Base-by-base conservation (phyloP, 2,113 vertebrate species). In the Lanius ludovicianus region DNA sequence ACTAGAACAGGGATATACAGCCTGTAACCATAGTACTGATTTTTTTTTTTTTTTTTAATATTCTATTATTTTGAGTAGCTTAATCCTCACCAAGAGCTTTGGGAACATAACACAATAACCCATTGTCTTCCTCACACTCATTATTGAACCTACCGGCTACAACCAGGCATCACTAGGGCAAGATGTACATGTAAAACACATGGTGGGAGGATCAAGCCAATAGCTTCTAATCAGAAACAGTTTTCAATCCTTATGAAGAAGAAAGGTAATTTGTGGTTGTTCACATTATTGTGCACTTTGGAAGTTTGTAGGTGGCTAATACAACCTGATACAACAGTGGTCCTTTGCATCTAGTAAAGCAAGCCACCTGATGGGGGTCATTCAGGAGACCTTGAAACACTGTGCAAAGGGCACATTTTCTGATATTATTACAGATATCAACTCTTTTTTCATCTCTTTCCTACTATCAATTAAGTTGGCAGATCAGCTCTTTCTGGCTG, bases 1-100 rank as follows among this genome's bases (percentile, higher is more conserved):
- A 4, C 10, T 44, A 73, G 2, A 64, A 13, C 39, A 59, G 27
- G 21, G 15, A 49, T 37, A 49, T 42, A n/a, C 0, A 0, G 7
- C 8, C 33, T 47, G n/a, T 57, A 84, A 39, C 8, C 35, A 68
- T 33, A 71, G 50, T 7, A 9, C 7, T 37, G 25, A 22, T 24
- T 49, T 25, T 49, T 49, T 25, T 68, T 20, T 30, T 28, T 68
- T 20, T 30, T 53, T 23, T 1, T 11, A 6, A 20, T 57, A 52
- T 37, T 65, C 10, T 28, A 9, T n/a, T 37, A 53, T 60, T 74
- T 24, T 70, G 16, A 49, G 22, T 28, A n/a, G 24, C 12, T 79
- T 71, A 71, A 71, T 56, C 76, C 21, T 69, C 23, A 42, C 18
- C 57, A 65, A 63, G 23, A 78, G 2, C 12, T 73, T 69, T 77